Evolutionary conservation across 1,140 invertebrate genomes (phyloP), one percentile per base, ranked within the genome.

Genomic region (Drosophila bipectinata): DNA sequence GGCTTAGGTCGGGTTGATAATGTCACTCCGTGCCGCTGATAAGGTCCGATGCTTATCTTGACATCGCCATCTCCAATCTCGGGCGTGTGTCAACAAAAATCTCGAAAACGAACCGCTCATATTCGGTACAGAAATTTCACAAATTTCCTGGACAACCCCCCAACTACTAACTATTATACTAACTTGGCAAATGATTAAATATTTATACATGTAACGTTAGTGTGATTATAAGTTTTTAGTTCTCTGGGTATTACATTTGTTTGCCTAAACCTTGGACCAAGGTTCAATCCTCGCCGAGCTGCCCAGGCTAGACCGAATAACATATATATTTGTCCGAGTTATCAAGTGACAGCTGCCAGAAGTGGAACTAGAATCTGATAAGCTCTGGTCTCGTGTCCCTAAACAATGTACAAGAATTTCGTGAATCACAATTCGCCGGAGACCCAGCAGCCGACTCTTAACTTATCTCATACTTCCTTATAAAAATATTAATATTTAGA

Each of bases 1-100:
- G 79, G 79, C 82, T 85, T 82, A 85, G 83, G 63, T 63, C 41
- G 48, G 72, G 72, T 75, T 88, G 83, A 87, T 87, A 87, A 87
- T 87, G 82, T 87, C 82, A 88, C 78, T 88, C 34, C 55, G 57
- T 49, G 61, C 26, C 39, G 32, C 52, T 80, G 82, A 87, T 87
- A 87, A 87, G 64, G 72, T 75, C 54, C 26, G 54, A 28, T 47
- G 47, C 37, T 63, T 77, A 79, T 61, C 44, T 53, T 28, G 55
- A 82, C 85, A 87, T 72, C 73, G 58, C 72, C 61, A 48, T 44
- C 63, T 77, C 68, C 56, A 21, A 32, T 30, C 59, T 49, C 53
- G 60, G 62, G 59, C 62, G 72, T 81, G 56, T 74, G 76, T 73
- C 78, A 81, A 77, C 76, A 79, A 7, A 7, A 67, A 37, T 28